Conservation (phyloP, 2,888 invertebrate genomes). For the Agrilus cyanescens region DNA sequence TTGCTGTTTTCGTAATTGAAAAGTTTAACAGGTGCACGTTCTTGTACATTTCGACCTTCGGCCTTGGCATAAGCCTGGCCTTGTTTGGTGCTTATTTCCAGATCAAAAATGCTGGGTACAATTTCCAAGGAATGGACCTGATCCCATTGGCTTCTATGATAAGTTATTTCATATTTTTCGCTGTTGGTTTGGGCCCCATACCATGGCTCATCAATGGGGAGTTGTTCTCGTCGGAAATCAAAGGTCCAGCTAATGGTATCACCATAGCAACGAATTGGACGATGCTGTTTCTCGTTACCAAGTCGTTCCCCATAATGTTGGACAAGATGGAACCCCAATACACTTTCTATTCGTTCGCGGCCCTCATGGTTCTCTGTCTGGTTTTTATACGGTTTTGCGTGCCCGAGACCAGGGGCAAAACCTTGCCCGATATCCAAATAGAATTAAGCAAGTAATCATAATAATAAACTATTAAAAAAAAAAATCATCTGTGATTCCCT, state of each 20-base stretch:
- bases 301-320: constrained; percentile 13
- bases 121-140: constrained; percentile 7
- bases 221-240: constrained; percentile 12
- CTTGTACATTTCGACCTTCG: constrained; percentile 7
- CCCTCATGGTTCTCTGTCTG: constrained; percentile 9
- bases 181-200: constrained; percentile 14
- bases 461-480: too few species aligned
- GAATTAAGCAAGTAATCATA: too few species aligned
- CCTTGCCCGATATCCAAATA: constrained; percentile 2
- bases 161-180: constrained; percentile 11
- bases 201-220: constrained; percentile 15
- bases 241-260: constrained; percentile 14
- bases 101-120: too few species aligned
- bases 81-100: too few species aligned
- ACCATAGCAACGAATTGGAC: constrained; percentile 14
- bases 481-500: too few species aligned
- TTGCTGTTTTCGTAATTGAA: constrained; percentile 59
- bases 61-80: constrained; percentile 4
- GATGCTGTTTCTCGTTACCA: constrained; percentile 12
- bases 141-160: constrained; percentile 12
- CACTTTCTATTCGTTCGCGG: constrained; percentile 14
- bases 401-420: constrained; percentile 10
- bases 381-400: constrained; percentile 13
- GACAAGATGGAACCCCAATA: constrained; percentile 7
- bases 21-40: constrained; percentile 58